phyloP scores from a whole-genome alignment of 2,113 vertebrate genomes.

The Hystrix cristata region DNA sequence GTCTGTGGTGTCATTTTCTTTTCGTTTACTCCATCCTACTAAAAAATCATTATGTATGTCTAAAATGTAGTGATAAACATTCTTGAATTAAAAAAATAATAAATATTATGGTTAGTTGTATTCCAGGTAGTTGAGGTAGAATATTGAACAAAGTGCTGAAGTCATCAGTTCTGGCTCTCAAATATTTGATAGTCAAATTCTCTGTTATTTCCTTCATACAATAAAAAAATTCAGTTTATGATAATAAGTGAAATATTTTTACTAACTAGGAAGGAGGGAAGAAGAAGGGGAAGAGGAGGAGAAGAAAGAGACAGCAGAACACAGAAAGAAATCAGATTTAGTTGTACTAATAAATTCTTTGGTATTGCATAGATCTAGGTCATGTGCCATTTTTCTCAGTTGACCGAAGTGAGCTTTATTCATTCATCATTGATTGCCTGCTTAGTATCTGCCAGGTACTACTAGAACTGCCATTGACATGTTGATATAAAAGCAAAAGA shows the following conservation, averaged over 20 bases:
- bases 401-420: neutral
- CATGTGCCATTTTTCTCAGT: neutral
- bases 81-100: neutral
- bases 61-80: too few relatives aligned
- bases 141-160: neutral
- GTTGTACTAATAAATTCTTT: neutral
- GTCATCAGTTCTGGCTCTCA: neutral
- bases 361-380: neutral
- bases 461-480: neutral
- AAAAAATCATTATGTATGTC: too few relatives aligned
- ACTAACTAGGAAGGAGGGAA: neutral
- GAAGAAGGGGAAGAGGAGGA: neutral
- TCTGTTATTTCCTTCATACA: neutral
- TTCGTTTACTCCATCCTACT: neutral
- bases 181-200: neutral
- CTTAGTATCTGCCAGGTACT: neutral
- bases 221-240: neutral
- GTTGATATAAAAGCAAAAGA: neutral
- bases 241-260: neutral
- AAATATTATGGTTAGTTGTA: neutral
- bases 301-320: neutral
- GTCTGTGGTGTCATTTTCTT: neutral
- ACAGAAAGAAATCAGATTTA: neutral
- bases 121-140: neutral
- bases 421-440: neutral